Evolutionary conservation across 2,888 invertebrate genomes (phyloP), one percentile per base, ranked within the genome.

Genomic region (Neuroscelio doddi): DNA sequence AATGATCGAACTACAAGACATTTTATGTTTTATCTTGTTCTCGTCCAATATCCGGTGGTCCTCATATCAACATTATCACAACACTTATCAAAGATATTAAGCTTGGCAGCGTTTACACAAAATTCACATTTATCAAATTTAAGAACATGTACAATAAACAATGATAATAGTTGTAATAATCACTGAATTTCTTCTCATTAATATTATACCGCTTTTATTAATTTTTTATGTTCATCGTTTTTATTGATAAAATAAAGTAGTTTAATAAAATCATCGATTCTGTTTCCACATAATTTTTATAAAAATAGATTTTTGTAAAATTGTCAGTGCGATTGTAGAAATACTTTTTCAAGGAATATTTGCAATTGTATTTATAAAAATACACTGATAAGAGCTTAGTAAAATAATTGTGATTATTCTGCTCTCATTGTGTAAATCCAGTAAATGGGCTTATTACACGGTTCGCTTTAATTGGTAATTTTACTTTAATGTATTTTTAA

Each of bases 11-110:
- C 10, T 10, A 32, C 1, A 10, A 32, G 3, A 12, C 12, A 12
- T 32, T 32, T 32, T 24, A 14, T 29, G 24, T 44, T 38, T 38
- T 44, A 44, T 44, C 44, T 44, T 26, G 26, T 15, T 12, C n/a
- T 26, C 32, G 8, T 5, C 15, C 44, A 27, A 29, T 44, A 44
- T 44, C 29, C 44, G 44, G 44, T 44, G 44, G 29, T 26, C 15
- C 44, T 44, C 10, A 9, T 38, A 21, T 17, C 38, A 38, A 38
- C 9, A 14, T 38, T 38, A 38, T 38, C 15, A 9, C 5, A 7
- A n/a, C 7, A n/a, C 8, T 38, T 16, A 38, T 38, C 38, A 38
- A 38, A 38, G 38, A 38, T 16, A 38, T 38, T 38, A 15, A 12
- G 38, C 21, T 38, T 38, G 16, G 9, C 38, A 16, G 17, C 21